A percentile compares a stretch with the other conserved stretches of the same genome.
phyloP scores from a whole-genome alignment of 2,888 invertebrate species.

The Trichopoda pennipes region DNA sequence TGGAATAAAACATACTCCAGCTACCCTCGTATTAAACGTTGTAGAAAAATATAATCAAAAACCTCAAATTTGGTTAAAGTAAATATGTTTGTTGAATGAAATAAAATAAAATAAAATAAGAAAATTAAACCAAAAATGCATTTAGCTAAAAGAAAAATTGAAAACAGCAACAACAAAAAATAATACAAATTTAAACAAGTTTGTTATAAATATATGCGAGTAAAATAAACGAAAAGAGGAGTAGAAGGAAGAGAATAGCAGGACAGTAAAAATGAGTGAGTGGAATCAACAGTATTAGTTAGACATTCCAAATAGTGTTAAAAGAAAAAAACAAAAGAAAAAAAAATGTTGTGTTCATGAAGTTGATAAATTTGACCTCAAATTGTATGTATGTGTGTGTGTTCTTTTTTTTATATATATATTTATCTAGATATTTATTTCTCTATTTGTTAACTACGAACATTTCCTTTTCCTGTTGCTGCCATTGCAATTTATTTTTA shows the following conservation, averaged over 20 bases:
- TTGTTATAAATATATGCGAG: background rate
- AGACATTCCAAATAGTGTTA: background rate
- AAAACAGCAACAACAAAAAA: background rate
- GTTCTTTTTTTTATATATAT: conserved; percentile 6
- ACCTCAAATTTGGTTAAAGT: conserved; percentile 19
- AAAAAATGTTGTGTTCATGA: background rate
- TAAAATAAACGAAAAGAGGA: too few species aligned
- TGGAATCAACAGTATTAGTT: background rate
- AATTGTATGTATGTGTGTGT: conserved; percentile 26
- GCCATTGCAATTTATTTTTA: background rate
- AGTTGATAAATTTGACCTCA: conserved; percentile 52
- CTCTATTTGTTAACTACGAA: conserved; percentile 7
- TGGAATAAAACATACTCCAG: too few species aligned
- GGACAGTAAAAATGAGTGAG: background rate
- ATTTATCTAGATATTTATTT: conserved; percentile 6
- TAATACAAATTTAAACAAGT: conserved; percentile 12
- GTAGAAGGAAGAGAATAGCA: too few species aligned
- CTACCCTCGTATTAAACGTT: conserved; percentile 19
- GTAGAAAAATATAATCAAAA: background rate
- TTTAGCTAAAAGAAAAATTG: background rate
- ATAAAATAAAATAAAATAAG: background rate
- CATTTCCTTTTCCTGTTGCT: conserved; percentile 34
- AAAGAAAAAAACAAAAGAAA: background rate
- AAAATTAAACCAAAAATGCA: background rate
- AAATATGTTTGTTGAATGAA: conserved; percentile 8